Percentiles rank a stretch among this genome's conserved stretches.
Conservation (phyloP, 2,888 invertebrate genomes). For the Trichogramma evanescens region DNA sequence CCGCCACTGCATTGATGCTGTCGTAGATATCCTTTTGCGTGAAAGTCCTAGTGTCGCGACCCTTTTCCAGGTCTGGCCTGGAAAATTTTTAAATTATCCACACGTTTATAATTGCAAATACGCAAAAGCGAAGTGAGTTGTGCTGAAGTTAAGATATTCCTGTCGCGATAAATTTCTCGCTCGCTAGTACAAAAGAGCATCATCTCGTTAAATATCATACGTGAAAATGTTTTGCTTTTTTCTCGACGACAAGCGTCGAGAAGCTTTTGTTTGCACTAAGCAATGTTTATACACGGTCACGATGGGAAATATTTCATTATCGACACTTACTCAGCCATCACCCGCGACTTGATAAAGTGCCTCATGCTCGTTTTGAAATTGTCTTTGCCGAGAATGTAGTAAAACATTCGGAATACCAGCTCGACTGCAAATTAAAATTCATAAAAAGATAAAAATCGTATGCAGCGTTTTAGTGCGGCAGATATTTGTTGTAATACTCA, state of each 20-base stretch:
- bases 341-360: conserved; percentile 61
- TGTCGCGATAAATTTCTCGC: no score
- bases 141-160: no score
- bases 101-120: no score
- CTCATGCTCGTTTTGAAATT: conserved; percentile 69
- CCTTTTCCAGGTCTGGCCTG: neutral
- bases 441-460: neutral
- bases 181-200: no score
- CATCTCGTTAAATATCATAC: no score
- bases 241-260: no score
- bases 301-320: neutral
- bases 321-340: conserved; percentile 23
- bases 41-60: neutral
- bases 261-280: no score
- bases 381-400: conserved; percentile 71
- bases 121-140: no score
- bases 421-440: conserved; percentile 48
- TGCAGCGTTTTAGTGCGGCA: no score
- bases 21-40: conserved; percentile 66
- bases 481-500: conserved; percentile 19
- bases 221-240: no score
- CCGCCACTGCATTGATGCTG: conserved; percentile 62
- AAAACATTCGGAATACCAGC: conserved; percentile 81
- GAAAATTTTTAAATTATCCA: neutral
- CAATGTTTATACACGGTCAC: no score